Evolutionary conservation across 2,797 vertebrate species (phyloP).

Genomic region (Holocentrus rufus): DNA sequence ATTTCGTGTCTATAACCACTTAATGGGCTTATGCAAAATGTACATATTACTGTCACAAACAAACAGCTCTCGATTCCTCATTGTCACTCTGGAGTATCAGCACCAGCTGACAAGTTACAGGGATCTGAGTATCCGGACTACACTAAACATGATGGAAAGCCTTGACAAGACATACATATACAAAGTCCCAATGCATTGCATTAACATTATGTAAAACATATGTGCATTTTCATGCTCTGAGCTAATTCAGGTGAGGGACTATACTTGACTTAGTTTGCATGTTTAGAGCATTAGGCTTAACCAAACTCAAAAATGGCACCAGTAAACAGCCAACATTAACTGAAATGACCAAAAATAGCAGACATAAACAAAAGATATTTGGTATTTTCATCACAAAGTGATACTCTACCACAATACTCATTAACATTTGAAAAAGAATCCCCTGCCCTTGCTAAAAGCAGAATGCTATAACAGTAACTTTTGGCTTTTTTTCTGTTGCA

Average conservation of each 20-base stretch:
- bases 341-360: neutral
- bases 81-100: too few species aligned
- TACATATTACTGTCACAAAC: neutral
- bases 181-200: constrained; percentile 6
- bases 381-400: constrained; percentile 5
- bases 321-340: neutral
- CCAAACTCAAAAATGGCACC: too few species aligned
- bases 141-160: neutral
- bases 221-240: too few species aligned
- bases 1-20: too few species aligned
- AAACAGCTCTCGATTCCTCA: too few species aligned
- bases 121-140: neutral
- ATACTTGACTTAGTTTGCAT: neutral
- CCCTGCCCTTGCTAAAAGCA: neutral
- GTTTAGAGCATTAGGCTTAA: neutral
- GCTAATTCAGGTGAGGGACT: too few species aligned
- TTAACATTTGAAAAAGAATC: constrained; percentile 2
- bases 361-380: constrained; percentile 9
- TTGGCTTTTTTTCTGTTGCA: constrained; percentile 39
- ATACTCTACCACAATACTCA: neutral
- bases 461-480: constrained; percentile 18
- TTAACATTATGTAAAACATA: too few species aligned
- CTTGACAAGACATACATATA: neutral
- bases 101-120: constrained; percentile 16
- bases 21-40: neutral